phyloP scores from a whole-genome alignment of 2,888 invertebrate species.

The Cryptus armator region DNA sequence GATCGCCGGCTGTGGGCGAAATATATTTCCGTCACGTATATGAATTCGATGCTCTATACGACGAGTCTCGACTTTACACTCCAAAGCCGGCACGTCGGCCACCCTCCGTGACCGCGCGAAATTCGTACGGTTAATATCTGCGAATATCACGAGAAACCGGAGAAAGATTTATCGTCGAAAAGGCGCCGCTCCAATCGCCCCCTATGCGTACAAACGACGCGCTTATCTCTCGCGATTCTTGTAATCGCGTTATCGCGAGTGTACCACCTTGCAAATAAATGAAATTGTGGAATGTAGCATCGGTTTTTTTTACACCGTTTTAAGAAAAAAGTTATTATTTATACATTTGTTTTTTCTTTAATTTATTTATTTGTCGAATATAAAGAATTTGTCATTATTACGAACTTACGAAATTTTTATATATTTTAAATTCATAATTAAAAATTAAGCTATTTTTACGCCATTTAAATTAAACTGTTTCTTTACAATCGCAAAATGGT shows the following conservation, averaged over 20 bases:
- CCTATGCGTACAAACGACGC: slow-evolving; percentile 15
- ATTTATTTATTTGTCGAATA: too few species aligned
- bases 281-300: not conserved
- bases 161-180: slow-evolving; percentile 44
- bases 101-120: slow-evolving; percentile 34
- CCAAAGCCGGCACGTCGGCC: slow-evolving; percentile 21
- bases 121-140: slow-evolving; percentile 43
- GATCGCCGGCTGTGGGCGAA: slow-evolving; percentile 29
- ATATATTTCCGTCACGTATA: slow-evolving; percentile 77
- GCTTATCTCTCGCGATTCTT: slow-evolving; percentile 18
- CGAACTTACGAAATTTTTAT: too few species aligned
- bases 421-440: too few species aligned
- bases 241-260: not conserved
- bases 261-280: not conserved
- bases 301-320: too few species aligned
- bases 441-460: too few species aligned
- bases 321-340: too few species aligned
- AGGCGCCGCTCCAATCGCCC: slow-evolving; percentile 17
- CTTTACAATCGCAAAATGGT: not conserved
- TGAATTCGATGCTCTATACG: slow-evolving; percentile 40
- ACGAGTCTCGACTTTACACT: slow-evolving; percentile 38
- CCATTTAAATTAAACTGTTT: not conserved
- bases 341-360: too few species aligned
- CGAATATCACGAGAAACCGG: slow-evolving; percentile 41
- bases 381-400: too few species aligned